A percentile compares a stretch with the other conserved stretches of the same genome.
These are phyloP conservation scores for Furcifer pardalis DNA, from an alignment of 2,797 vertebrate genomes.

Conservation along the genomic window DNA sequence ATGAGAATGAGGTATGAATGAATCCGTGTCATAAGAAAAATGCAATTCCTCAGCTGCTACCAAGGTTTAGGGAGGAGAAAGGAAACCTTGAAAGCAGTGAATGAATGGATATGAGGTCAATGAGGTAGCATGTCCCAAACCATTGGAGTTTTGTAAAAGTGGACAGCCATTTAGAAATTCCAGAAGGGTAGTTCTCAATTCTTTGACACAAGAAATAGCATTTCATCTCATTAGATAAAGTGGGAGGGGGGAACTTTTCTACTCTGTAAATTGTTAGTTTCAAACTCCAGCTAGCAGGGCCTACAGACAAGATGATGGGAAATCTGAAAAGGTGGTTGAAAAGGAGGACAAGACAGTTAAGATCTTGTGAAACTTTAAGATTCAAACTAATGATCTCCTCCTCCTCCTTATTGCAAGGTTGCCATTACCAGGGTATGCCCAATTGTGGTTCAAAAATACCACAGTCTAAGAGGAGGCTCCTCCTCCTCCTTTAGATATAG, in stretches of 20 bases:
- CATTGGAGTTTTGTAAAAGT: neutral
- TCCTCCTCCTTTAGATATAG: too few species aligned
- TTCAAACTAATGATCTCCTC: too few species aligned
- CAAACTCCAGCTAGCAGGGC: neutral
- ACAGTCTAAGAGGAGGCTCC: too few species aligned
- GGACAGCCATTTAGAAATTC: neutral
- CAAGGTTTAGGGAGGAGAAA: neutral
- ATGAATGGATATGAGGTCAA: neutral
- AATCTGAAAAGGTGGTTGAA: too few species aligned
- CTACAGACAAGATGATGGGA: neutral
- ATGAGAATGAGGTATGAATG: neutral
- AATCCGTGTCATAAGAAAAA: neutral
- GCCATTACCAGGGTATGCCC: too few species aligned
- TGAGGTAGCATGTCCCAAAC: neutral
- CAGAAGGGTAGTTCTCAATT: neutral
- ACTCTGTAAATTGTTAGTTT: neutral
- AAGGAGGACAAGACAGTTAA: too few species aligned
- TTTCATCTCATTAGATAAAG: neutral
- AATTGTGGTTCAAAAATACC: too few species aligned
- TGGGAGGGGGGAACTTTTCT: neutral
- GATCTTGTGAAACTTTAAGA: too few species aligned
- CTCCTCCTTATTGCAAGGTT: too few species aligned
- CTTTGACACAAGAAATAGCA: neutral
- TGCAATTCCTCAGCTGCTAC: neutral
- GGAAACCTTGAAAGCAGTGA: neutral